Percentiles rank a stretch among this genome's conserved stretches.
phyloP scores from a whole-genome alignment of 2,113 vertebrate genomes.

The Otus sunia region DNA sequence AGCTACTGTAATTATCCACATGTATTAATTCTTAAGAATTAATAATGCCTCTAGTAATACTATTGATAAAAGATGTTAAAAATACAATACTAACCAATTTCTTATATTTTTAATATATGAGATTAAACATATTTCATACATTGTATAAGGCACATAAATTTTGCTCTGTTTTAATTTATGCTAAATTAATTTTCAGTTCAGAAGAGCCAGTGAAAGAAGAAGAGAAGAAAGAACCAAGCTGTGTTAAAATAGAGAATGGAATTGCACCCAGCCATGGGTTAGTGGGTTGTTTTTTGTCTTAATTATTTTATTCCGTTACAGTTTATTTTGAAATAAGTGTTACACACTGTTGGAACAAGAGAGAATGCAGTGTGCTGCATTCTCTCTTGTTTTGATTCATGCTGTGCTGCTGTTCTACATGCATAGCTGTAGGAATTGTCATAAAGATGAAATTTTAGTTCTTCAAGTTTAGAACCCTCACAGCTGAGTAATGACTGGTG shows the following conservation, averaged over 20 bases:
- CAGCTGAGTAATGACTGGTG: neutral
- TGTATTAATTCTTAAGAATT: neutral
- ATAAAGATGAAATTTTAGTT: neutral
- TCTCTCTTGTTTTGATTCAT: neutral
- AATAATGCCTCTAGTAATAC: neutral
- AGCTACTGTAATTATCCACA: neutral
- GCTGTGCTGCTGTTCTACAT: rapidly evolving
- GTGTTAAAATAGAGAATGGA: slow-evolving; percentile 85
- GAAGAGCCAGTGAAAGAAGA: slow-evolving; percentile 72
- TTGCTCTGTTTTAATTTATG: neutral
- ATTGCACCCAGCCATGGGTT: slow-evolving; percentile 89
- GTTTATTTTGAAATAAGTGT: neutral
- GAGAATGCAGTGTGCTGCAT: neutral
- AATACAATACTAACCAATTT: neutral
- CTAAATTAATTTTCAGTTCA: slow-evolving; percentile 51
- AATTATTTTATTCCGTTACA: neutral
- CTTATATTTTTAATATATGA: neutral
- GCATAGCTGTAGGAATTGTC: neutral
- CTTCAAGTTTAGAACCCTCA: neutral
- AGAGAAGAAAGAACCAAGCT: slow-evolving; percentile 72
- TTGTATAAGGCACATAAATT: neutral
- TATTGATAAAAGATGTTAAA: neutral
- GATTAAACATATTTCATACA: neutral
- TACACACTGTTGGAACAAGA: neutral
- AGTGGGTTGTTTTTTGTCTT: slow-evolving; percentile 9